These are phyloP conservation scores for Melanotus villosus DNA, from an alignment of 2,888 invertebrate genomes.

Conservation along the genomic window DNA sequence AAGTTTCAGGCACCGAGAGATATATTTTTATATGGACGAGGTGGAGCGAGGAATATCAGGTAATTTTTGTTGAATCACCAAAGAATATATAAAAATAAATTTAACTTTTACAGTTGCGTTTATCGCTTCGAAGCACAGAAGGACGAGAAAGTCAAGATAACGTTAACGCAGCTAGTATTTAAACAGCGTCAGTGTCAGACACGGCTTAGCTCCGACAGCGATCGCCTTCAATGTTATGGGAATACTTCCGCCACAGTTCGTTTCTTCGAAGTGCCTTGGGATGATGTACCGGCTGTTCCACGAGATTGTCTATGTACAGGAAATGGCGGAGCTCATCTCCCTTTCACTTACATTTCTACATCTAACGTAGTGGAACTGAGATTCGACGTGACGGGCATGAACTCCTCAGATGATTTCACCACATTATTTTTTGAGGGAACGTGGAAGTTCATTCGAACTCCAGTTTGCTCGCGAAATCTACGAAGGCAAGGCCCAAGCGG, in stretches of 20 bases:
- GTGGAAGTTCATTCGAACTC: conserved; percentile 84
- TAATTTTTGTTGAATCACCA: conserved; percentile 60
- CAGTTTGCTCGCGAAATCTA: conserved; percentile 79
- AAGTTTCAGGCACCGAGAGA: conserved; percentile 86
- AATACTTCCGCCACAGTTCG: conserved; percentile 79
- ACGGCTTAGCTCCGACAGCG: conserved; percentile 75
- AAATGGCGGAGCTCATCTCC: conserved; percentile 64
- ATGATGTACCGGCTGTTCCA: conserved; percentile 78
- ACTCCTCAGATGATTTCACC: conserved; percentile 87
- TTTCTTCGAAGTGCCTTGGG: conserved; percentile 84
- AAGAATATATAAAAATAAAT: conserved; percentile 8
- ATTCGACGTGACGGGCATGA: conserved; percentile 88
- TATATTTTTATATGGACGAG: conserved; percentile 88
- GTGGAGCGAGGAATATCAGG: conserved; percentile 87
- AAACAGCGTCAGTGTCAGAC: conserved; percentile 71
- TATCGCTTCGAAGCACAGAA: conserved; percentile 90
- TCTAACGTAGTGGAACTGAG: conserved; percentile 84
- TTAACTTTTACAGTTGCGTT: conserved; percentile 75
- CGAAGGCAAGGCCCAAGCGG: conserved; percentile 84
- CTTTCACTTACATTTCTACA: conserved; percentile 84
- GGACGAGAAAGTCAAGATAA: conserved; percentile 84
- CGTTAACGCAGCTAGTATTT: conserved; percentile 80
- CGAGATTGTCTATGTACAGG: conserved; percentile 86
- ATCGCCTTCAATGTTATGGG: conserved; percentile 80
- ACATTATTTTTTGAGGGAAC: conserved; percentile 88